These are phyloP conservation scores for Keiferia lycopersicella DNA, from an alignment of 2,888 invertebrate genomes.

Conservation along the genomic window DNA sequence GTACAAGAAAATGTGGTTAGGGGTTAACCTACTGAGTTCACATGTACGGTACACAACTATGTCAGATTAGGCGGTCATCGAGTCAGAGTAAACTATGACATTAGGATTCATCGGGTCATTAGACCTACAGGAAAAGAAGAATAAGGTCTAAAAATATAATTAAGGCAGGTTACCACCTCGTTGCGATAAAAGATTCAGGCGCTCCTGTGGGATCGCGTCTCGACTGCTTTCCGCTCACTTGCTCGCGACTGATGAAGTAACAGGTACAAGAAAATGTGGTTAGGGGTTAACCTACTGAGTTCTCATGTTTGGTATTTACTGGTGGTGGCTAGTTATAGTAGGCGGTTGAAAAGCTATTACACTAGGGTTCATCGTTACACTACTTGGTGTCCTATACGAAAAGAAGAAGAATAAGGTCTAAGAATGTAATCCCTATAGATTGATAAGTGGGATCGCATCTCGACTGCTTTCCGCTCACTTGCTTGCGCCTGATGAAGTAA, in stretches of 20 bases:
- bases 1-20: conserved; percentile 5
- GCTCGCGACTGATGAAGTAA: background rate
- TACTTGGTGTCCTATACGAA: too few species aligned
- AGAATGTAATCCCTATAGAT: background rate
- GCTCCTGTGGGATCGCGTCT: background rate
- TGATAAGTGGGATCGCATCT: background rate
- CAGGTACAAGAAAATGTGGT: conserved; percentile 2
- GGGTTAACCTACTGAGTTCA: too few species aligned
- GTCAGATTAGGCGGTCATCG: too few species aligned
- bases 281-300: background rate
- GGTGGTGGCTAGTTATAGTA: too few species aligned
- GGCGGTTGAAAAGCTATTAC: too few species aligned
- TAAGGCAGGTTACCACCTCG: conserved; percentile 13
- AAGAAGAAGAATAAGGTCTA: too few species aligned
- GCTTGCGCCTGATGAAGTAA: background rate
- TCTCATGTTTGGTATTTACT: too few species aligned
- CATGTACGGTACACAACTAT: too few species aligned
- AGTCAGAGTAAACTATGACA: too few species aligned
- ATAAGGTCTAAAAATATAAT: too few species aligned
- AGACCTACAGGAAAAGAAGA: too few species aligned
- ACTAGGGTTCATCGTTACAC: too few species aligned
- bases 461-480: conserved; percentile 7
- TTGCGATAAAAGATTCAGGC: conserved; percentile 1
- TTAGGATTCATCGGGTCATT: background rate
- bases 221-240: conserved; percentile 7